phyloP scores from a whole-genome alignment of 1,140 invertebrate genomes.

The Augochlora pura region DNA sequence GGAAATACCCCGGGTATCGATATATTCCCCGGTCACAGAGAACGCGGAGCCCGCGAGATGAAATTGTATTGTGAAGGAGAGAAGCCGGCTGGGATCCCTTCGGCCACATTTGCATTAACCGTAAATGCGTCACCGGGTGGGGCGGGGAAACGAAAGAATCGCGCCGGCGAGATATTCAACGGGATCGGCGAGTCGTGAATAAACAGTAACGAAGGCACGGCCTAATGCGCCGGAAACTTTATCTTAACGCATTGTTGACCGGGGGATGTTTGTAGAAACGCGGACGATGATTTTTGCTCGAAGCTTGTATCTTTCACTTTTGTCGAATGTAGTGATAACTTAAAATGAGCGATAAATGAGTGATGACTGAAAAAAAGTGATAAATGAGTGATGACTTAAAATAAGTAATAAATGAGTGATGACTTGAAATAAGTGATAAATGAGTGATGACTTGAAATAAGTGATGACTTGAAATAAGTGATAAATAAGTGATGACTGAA shows the following conservation, averaged over 20 bases:
- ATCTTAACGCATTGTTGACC: neutral
- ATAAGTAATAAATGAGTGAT: too few species aligned
- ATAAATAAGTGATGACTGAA: too few species aligned
- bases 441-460: too few species aligned
- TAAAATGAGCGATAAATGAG: too few species aligned
- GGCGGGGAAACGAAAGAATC: constrained; percentile 42
- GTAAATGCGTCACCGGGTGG: constrained; percentile 48
- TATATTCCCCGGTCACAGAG: constrained; percentile 1
- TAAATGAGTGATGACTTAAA: too few species aligned
- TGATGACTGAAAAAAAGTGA: too few species aligned
- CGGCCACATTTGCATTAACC: constrained; percentile 57
- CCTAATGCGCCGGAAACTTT: constrained; percentile 45
- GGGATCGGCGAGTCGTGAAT: constrained; percentile 39
- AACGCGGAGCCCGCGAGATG: constrained; percentile 18
- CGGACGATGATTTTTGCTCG: too few species aligned
- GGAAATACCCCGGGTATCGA: constrained; percentile 16
- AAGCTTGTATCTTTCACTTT: too few species aligned
- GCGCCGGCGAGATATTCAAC: constrained; percentile 45
- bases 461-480: too few species aligned
- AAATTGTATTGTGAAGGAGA: constrained; percentile 49
- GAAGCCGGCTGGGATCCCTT: constrained; percentile 29
- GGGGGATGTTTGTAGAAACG: too few species aligned
- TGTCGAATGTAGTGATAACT: too few species aligned
- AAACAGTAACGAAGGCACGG: neutral
- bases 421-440: too few species aligned